phyloP scores from a whole-genome alignment of 2,888 invertebrate genomes.

The Diogma glabrata region DNA sequence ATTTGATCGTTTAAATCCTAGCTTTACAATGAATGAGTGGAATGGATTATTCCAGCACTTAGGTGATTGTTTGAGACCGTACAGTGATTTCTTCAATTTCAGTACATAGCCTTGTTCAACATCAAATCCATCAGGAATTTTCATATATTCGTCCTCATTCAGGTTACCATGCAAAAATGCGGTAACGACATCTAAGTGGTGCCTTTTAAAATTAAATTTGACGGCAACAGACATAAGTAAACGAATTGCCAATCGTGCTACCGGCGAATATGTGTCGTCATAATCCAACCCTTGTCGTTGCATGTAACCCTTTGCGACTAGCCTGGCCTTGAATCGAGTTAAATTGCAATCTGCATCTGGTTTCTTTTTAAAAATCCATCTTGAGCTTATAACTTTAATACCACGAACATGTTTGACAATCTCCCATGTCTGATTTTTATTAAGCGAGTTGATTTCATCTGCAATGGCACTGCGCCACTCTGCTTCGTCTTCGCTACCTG shows the following conservation, averaged over 20 bases:
- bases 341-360: not conserved
- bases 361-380: not conserved
- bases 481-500: not conserved
- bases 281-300: not conserved
- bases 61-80: not conserved
- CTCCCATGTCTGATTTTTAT: slow-evolving; percentile 8
- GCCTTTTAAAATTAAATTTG: not conserved
- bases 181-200: not conserved
- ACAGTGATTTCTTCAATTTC: not conserved
- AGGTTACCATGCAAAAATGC: slow-evolving; percentile 12
- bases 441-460: slow-evolving; percentile 18
- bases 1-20: not conserved
- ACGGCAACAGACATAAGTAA: not conserved
- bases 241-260: not conserved
- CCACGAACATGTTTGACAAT: too few relatives aligned
- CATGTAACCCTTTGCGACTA: not conserved
- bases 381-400: not conserved
- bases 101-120: not conserved
- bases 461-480: slow-evolving; percentile 10
- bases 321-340: too few relatives aligned
- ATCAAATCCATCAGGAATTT: not conserved
- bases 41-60: not conserved
- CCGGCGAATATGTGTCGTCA: not conserved
- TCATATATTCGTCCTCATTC: not conserved
- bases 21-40: not conserved